Evolutionary conservation across 2,888 invertebrate genomes (phyloP), one percentile per base, ranked within the genome.

Genomic region (Temnothorax rugatulus): DNA sequence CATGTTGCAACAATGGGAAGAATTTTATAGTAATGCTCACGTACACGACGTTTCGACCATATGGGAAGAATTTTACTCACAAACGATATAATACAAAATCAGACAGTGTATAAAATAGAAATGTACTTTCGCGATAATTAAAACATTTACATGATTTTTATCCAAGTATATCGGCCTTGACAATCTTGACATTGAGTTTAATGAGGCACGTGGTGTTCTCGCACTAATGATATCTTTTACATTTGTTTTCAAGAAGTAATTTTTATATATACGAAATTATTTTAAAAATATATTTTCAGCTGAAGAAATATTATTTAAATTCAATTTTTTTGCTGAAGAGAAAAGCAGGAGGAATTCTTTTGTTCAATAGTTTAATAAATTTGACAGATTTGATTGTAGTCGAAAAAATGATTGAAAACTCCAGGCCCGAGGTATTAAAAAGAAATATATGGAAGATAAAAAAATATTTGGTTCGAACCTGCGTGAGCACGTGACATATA

Each of bases 391-490:
- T 75, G 1, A 68, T 54, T 29, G 54, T n/a, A 57, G 11, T 68
- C 2, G 47, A 59, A 54, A 59, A 68, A 34, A 41, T 3, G 21
- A 9, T 57, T 69, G 21, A 59, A 71, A 79, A 47, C 47, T 79
- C 11, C 47, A 59, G 64, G 18, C 21, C 21, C 13, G 13, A 38
- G 11, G 47, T 71, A 79, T 69, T 52, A n/a, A 54, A 77, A 77
- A 66, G 41, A 50, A 52, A 77, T n/a, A 41, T 54, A 41, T 41
- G 29, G 9, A 68, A 47, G 29, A 54, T 77, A 77, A 77, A 57
- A 52, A 63, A 77, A 66, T 77, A 77, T 77, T 77, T 54, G 54
- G 0, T 75, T 63, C 1, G 9, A 50, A 25, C n/a, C 15, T 68
- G 76, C 54, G 54, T 66, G 41, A 29, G 18, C 44, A n/a, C 41